Evolutionary conservation across 2,113 vertebrate genomes (phyloP), one percentile per base, ranked within the genome.

Genomic region (Tupaia chinensis): DNA sequence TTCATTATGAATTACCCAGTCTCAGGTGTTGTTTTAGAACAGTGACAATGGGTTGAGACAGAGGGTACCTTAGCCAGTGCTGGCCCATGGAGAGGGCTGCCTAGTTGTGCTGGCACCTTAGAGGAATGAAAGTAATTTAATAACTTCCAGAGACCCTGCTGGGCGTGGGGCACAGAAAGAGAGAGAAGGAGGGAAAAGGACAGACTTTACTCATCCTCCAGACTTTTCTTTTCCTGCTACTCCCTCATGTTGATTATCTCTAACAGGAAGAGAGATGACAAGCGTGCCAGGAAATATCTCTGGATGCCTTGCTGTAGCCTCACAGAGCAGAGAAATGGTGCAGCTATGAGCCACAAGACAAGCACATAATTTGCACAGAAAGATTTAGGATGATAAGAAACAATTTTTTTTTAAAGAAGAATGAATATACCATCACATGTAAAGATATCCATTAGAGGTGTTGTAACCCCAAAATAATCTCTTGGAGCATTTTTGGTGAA

Each of bases 91-190:
- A 22, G 19, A 17, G 27, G 61, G 16, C 19, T 73, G 22, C 7
- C 11, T 5, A 54, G 14, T 56, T 58, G 14, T 27, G 15, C 77
- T 65, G 85, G 56, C 9, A 7, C 69, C 16, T 74, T 15, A 27
- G 82, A 6, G 22, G 20, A 20, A 15, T 23, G 22, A 11, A 29
- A 12, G 5, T 3, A 27, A 34, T 15, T 16, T 8, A 23, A 10
- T 7, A 44, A 22, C 25, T 53, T 69, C 27, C 56, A 69, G 83
- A 74, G 44, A 53, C 32, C 3, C 66, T 54, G n/a, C 16, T 13
- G 15, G 17, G 13, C 19, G 2, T 3, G 3, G 14, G 44, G 2
- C 1, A 54, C 15, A 34, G 2, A 20, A 6, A 14, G 17, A 56
- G 12, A 81, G 9, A 32, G 4, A 20, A 66, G 17, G 65, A 5